Percentiles rank a stretch among this genome's conserved stretches.
Evolutionary conservation across 1,140 invertebrate species (phyloP).

Genomic region (Drosophila murphyi): DNA sequence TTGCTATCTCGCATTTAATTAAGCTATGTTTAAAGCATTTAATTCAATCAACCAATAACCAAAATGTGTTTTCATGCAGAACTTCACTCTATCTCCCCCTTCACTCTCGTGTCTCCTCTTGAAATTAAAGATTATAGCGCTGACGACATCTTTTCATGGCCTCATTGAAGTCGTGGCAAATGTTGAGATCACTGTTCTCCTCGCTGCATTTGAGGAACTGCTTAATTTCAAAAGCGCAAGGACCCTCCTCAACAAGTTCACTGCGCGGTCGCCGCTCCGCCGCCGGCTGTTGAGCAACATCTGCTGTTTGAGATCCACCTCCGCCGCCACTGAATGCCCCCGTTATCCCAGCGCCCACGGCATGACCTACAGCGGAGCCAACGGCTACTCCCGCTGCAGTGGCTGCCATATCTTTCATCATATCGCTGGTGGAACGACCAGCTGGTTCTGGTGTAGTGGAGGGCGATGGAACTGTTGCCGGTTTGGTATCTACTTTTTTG

Average conservation of each 20-base stretch:
- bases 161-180: slow-evolving; percentile 96
- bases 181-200: slow-evolving; percentile 91
- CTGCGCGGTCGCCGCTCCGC: slow-evolving; percentile 74
- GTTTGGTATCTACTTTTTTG: slow-evolving; percentile 33
- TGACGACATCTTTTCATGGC: slow-evolving; percentile 94
- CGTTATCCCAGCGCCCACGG: slow-evolving; percentile 92
- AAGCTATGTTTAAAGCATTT: too few species aligned
- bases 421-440: slow-evolving; percentile 46
- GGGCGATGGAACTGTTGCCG: slow-evolving; percentile 25
- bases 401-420: slow-evolving; percentile 90
- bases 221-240: slow-evolving; percentile 93
- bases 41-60: too few species aligned
- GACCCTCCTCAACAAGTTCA: slow-evolving; percentile 86
- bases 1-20: too few species aligned
- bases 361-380: slow-evolving; percentile 89
- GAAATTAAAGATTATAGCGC: slow-evolving; percentile 57
- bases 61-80: neutral
- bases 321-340: slow-evolving; percentile 90
- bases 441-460: slow-evolving; percentile 21
- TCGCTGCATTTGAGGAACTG: slow-evolving; percentile 95
- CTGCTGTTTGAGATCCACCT: slow-evolving; percentile 70
- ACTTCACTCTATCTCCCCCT: neutral
- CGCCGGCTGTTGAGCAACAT: slow-evolving; percentile 38
- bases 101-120: too few species aligned
- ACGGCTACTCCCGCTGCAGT: slow-evolving; percentile 94